These are phyloP conservation scores for Xiphorhynchus elegans DNA, from an alignment of 2,113 vertebrate species.

Conservation along the genomic window DNA sequence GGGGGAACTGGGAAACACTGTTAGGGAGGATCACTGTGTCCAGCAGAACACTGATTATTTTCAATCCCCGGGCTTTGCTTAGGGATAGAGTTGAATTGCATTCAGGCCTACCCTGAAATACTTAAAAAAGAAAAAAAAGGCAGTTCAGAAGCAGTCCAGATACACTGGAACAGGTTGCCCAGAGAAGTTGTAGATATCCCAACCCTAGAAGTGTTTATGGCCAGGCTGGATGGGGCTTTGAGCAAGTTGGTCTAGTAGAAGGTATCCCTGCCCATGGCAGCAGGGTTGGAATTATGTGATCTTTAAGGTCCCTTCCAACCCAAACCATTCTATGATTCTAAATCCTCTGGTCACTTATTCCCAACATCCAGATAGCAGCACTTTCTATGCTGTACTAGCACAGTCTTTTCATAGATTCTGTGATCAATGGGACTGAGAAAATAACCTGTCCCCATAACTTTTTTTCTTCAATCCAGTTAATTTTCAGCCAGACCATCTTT, in stretches of 20 bases:
- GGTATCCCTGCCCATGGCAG: neutral
- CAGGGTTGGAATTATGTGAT: neutral
- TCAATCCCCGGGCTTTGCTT: neutral
- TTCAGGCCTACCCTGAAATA: neutral
- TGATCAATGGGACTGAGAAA: neutral
- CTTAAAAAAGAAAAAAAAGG: neutral
- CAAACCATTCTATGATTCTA: neutral
- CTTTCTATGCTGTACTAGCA: neutral
- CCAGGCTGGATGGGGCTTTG: neutral
- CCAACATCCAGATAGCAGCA: neutral
- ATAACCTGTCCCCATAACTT: neutral
- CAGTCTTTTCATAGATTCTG: neutral
- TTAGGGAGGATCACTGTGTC: neutral
- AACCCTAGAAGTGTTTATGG: neutral
- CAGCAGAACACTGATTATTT: neutral
- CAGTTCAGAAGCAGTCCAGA: neutral
- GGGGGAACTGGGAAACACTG: neutral
- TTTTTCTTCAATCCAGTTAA: fast-evolving
- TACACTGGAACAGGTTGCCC: neutral
- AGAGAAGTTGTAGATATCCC: neutral
- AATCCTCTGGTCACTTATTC: neutral
- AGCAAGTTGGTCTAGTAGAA: neutral
- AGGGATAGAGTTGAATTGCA: neutral
- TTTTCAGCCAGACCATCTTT: neutral
- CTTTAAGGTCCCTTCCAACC: neutral